Evolutionary conservation across 2,888 invertebrate species (phyloP).

Genomic region (Glomeris marginata): DNA sequence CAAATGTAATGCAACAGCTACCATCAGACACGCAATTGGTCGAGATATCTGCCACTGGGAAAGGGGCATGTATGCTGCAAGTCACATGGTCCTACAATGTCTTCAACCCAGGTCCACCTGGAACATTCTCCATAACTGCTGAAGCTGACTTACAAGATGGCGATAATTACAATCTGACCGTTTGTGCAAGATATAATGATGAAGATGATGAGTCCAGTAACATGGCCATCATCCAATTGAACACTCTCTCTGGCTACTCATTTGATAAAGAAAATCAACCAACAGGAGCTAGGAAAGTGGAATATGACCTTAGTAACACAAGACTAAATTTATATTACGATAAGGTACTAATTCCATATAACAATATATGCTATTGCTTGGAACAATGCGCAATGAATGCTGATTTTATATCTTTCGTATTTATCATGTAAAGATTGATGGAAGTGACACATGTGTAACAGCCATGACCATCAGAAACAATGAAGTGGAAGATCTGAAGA

Average conservation of each 20-base stretch:
- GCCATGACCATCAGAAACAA: too few relatives aligned
- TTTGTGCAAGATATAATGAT: slow-evolving; percentile 22
- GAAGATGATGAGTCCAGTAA: slow-evolving; percentile 43
- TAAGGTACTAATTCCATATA: too few relatives aligned
- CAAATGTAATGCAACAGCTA: slow-evolving; percentile 12
- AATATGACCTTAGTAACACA: too few relatives aligned
- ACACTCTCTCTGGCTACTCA: slow-evolving; percentile 74
- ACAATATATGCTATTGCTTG: too few relatives aligned
- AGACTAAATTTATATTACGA: too few relatives aligned
- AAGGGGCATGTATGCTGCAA: slow-evolving; percentile 11
- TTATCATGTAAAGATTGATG: too few relatives aligned
- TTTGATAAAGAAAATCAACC: slow-evolving; percentile 39
- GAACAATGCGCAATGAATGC: too few relatives aligned
- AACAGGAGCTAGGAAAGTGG: too few relatives aligned
- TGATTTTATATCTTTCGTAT: too few relatives aligned
- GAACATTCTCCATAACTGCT: slow-evolving; percentile 16
- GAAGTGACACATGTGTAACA: too few relatives aligned
- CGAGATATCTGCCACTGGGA: slow-evolving; percentile 16
- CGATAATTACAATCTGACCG: slow-evolving; percentile 17
- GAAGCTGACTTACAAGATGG: slow-evolving; percentile 15
- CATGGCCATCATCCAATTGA: slow-evolving; percentile 79
- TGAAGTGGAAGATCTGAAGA: too few relatives aligned
- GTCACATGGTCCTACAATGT: slow-evolving; percentile 19
- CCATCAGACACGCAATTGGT: slow-evolving; percentile 15
- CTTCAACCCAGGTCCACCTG: slow-evolving; percentile 10